phyloP scores from a whole-genome alignment of 2,113 vertebrate genomes.

The Mustelus asterias region DNA sequence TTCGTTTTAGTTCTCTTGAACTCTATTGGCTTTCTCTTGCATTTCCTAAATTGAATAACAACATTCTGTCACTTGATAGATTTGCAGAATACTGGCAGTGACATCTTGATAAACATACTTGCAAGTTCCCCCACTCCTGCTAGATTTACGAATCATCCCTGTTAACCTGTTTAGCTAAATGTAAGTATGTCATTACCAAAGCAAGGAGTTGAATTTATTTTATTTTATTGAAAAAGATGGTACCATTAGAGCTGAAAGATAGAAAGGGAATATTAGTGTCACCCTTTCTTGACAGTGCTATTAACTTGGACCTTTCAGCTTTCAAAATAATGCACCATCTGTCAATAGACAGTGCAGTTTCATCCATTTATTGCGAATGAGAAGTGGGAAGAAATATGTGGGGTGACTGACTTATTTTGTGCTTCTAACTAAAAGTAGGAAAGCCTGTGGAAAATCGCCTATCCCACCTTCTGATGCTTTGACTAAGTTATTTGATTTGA shows the following conservation, averaged over 20 bases:
- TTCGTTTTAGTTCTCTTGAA: slow-evolving; percentile 10
- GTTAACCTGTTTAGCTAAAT: neutral
- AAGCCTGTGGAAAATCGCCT: neutral
- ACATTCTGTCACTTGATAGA: neutral
- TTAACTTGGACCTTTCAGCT: neutral
- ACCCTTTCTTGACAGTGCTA: neutral
- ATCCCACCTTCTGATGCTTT: neutral
- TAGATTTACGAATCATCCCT: neutral
- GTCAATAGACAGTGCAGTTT: neutral
- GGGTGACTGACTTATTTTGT: neutral
- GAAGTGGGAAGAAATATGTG: neutral
- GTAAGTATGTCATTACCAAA: neutral
- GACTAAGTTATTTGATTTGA: too few relatives aligned
- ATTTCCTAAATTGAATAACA: neutral
- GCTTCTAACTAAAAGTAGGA: neutral
- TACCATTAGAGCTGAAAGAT: neutral
- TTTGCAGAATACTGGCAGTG: neutral
- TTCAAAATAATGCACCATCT: neutral
- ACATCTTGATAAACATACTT: neutral
- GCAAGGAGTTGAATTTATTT: neutral
- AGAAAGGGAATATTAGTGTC: neutral
- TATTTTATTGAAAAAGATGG: neutral
- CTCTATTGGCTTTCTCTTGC: neutral
- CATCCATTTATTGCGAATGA: neutral
- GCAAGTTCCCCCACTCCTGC: neutral